Evolutionary conservation across 2,113 vertebrate species (phyloP), one percentile per base, ranked within the genome.

Genomic region (Daboia siamensis): DNA sequence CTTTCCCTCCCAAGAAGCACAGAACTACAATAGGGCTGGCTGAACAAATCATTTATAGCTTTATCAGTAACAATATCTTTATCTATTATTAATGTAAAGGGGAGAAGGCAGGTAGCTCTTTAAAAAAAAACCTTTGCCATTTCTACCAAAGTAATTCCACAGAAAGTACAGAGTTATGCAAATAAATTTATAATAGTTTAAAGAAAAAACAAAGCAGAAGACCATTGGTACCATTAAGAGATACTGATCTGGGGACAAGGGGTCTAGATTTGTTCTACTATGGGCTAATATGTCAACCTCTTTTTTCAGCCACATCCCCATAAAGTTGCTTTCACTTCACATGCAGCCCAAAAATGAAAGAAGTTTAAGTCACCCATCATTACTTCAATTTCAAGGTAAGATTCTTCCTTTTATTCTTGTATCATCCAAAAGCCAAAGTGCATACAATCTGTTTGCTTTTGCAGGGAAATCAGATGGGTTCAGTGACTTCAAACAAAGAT

Each of bases 171-270:
- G 24, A 93, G n/a, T 9, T 26, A 88, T 90, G 61, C 23, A 92
- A 84, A 88, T 61, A 1, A 88, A 17, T 88, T 91, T 95, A 84
- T 64, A 93, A 91, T 3, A 3, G 20, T 7, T 61, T 24, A 54
- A 93, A 93, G 54, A 89, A 85, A 84, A 10, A 90, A 93, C 52
- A 51, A 94, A 24, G 91, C 52, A 92, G 20, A 93, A 93, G 15
- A 8, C 4, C 5, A 90, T 24, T 21, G 89, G 3, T 51, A 4
- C 26, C 3, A 91, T 69, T 48, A 91, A 44, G 4, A 92, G 44
- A 86, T 89, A 10, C 2, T 94, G 92, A 93, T 94, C 55, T 48
- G 48, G 91, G 86, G 23, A 11, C 88, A 48, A 7, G 59, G n/a
- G 24, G 21, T 92, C 56, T 90, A n/a, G 59, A 87, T 92, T 86